Evolutionary conservation across 2,888 invertebrate genomes (phyloP), one percentile per base, ranked within the genome.

Genomic region (Eurois occulta): DNA sequence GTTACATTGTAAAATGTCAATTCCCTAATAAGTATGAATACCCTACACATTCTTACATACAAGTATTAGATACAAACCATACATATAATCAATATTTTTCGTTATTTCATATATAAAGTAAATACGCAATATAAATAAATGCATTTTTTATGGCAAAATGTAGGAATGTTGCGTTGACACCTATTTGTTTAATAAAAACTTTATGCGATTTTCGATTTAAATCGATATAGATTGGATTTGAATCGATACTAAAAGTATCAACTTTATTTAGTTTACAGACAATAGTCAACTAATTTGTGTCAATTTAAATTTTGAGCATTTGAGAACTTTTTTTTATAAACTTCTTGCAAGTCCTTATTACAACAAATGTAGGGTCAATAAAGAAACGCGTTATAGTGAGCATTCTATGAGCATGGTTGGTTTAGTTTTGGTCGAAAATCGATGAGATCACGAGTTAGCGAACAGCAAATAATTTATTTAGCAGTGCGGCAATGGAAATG

Each of bases 61-160:
- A 93, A 88, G 87, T 91, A 86, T 89, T 89, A 90, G 84, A 91
- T 85, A 87, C 90, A 89, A 89, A 88, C 88, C 87, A 87, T 88
- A 90, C 78, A 80, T 78, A 84, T 87, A 77, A 77, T 77, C 77
- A 78, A 80, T 86, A 76, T 55, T 72, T 58, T 79, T 72, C 41
- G 72, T 85, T 89, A 81, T 73, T 81, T 77, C 66, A 82, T 84
- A 77, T 69, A 84, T 83, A 89, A 77, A 80, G 84, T 87, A 88
- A 68, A 81, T 87, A 89, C 82, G 88, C 83, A 87, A 88, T 89
- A 90, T 91, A 94, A 93, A 95, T 95, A 95, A 95, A 95, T 95
- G 95, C 95, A 94, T 94, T 93, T 89, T 83, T 80, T 94, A 96
- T 95, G 95, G 95, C 95, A 93, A 91, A 89, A 91, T 87, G 90